phyloP scores from a whole-genome alignment of 2,888 invertebrate genomes.

The Microchrysa polita region DNA sequence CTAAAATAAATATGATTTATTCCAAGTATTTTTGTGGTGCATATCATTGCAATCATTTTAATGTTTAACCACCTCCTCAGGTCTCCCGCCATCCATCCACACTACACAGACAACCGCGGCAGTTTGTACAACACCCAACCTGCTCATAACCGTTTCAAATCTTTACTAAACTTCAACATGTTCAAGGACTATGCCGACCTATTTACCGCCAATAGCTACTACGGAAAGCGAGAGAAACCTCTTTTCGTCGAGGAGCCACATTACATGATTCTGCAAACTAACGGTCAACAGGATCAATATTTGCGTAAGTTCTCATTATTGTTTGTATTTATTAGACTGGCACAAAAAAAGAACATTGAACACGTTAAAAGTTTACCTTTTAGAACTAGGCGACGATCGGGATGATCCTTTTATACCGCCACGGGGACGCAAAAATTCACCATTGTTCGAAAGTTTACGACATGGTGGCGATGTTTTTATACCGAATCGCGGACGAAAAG shows the following conservation, averaged over 20 bases:
- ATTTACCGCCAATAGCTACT: slow-evolving; percentile 60
- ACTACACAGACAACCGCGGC: too few relatives aligned
- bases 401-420: slow-evolving; percentile 61
- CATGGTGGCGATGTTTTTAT: slow-evolving; percentile 61
- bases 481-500: slow-evolving; percentile 63
- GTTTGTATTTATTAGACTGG: not conserved
- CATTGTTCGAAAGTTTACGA: slow-evolving; percentile 57
- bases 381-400: not conserved
- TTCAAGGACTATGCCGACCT: slow-evolving; percentile 57
- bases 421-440: slow-evolving; percentile 60
- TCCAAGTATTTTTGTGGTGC: too few relatives aligned
- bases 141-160: too few relatives aligned
- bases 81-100: too few relatives aligned
- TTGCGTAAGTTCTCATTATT: slow-evolving; percentile 27
- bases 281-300: slow-evolving; percentile 48
- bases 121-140: too few relatives aligned
- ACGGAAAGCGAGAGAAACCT: slow-evolving; percentile 60
- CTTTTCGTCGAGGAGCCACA: slow-evolving; percentile 61
- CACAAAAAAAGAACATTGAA: not conserved
- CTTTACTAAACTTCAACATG: slow-evolving; percentile 46
- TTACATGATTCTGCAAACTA: slow-evolving; percentile 59
- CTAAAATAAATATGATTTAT: too few relatives aligned
- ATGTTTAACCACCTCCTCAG: too few relatives aligned
- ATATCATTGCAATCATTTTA: too few relatives aligned
- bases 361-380: not conserved